Percentiles rank a stretch among this genome's conserved stretches.
Conservation (phyloP, 2,113 vertebrate genomes). For the Propithecus coquereli region DNA sequence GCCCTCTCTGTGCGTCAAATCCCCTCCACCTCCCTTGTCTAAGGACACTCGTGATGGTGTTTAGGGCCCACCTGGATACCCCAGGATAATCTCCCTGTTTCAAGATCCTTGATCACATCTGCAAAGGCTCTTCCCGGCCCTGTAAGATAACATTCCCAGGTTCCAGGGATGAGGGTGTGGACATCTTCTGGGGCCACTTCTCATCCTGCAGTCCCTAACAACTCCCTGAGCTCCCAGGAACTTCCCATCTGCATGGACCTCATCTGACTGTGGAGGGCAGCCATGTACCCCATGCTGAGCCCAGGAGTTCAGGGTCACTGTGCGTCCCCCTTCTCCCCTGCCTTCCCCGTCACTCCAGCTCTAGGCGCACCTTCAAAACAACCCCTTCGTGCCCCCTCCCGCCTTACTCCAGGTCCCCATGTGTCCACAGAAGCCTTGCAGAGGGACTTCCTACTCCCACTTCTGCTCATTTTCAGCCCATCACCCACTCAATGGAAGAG, state of each 20-base stretch:
- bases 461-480: too few relatives aligned
- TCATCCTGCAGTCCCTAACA: not conserved
- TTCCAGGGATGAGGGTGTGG: not conserved
- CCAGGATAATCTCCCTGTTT: not conserved
- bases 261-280: rapidly evolving
- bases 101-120: not conserved
- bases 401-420: not conserved
- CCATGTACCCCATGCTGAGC: not conserved
- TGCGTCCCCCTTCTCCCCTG: not conserved
- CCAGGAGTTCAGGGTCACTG: not conserved
- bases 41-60: not conserved
- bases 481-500: not conserved
- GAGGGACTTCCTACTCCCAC: too few relatives aligned
- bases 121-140: not conserved
- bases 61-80: not conserved
- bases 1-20: not conserved
- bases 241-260: not conserved
- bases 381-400: too few relatives aligned
- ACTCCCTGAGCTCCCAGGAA: not conserved
- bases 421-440: not conserved
- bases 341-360: not conserved
- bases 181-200: not conserved
- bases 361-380: not conserved
- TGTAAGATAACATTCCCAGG: not conserved
- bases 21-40: not conserved